phyloP scores from a whole-genome alignment of 1,140 invertebrate species.

The Arion vulgaris region DNA sequence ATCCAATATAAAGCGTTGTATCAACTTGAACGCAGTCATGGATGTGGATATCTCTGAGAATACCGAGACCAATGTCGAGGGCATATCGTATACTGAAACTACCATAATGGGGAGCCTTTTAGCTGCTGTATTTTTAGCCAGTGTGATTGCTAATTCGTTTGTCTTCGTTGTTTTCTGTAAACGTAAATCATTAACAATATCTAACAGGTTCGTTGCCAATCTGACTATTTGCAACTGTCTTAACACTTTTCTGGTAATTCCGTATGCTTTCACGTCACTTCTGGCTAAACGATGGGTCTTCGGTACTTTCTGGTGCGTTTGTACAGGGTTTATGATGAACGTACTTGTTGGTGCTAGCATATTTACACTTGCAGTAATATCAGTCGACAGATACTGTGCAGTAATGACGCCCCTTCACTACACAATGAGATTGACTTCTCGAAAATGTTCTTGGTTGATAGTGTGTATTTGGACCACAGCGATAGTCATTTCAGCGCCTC shows the following conservation, averaged over 20 bases:
- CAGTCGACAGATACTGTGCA: slow-evolving; percentile 87
- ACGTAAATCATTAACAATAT: slow-evolving; percentile 76
- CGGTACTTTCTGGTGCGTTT: slow-evolving; percentile 71
- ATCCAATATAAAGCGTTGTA: neutral
- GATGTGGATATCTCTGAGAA: neutral
- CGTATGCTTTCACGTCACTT: slow-evolving; percentile 74
- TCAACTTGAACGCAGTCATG: neutral
- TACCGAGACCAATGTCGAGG: neutral
- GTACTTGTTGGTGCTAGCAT: slow-evolving; percentile 77
- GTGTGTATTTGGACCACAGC: slow-evolving; percentile 77
- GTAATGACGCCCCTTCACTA: slow-evolving; percentile 74
- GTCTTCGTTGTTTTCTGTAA: slow-evolving; percentile 78
- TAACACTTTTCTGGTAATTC: slow-evolving; percentile 78
- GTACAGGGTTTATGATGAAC: slow-evolving; percentile 75
- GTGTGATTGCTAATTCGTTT: slow-evolving; percentile 75
- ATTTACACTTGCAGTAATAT: slow-evolving; percentile 85
- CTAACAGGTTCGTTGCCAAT: slow-evolving; percentile 82
- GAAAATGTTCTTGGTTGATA: slow-evolving; percentile 81
- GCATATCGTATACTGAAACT: slow-evolving; percentile 41
- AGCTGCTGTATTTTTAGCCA: slow-evolving; percentile 63
- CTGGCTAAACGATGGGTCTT: slow-evolving; percentile 67
- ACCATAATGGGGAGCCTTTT: slow-evolving; percentile 49
- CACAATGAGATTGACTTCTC: slow-evolving; percentile 81
- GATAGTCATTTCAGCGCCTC: slow-evolving; percentile 61
- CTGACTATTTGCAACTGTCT: slow-evolving; percentile 79